Base-by-base conservation (phyloP, 2,888 invertebrate genomes). In the Melanotus villosus region DNA sequence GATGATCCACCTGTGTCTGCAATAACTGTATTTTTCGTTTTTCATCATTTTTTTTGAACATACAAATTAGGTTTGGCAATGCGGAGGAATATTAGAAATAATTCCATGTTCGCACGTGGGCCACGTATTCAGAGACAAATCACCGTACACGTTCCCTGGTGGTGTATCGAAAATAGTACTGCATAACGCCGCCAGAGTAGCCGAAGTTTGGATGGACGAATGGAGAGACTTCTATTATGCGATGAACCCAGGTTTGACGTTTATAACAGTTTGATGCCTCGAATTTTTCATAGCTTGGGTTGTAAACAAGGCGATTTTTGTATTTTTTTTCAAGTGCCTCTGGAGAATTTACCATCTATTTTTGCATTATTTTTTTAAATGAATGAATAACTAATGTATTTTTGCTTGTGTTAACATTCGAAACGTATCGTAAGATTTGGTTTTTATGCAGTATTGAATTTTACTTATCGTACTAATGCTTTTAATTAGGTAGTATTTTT, bases 141-240 rank as follows among this genome's bases (percentile, higher is more conserved):
- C 97, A 73, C 99, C 99, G 58, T 99, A 99, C 88, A 95, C 97
- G 75, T 99, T 99, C 92, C 99, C 99, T 68, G 99, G 99, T 79
- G 99, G 98, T 76, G 96, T 97, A 78, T 95, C 95, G 85, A 95
- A 94, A 85, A 93, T 99, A 83, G 98, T 99, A 81, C 93, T 98
- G 80, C 97, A 98, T 88, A 99, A 99, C 89, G 97, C 98, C 79
- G 97, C 98, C 80, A 91, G 99, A 81, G 97, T 98, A 80, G 99
- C 98, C 80, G 97, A 98, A 86, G 99, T 99, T 82, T 99, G 99
- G 99, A 95, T 99, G 94, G 99, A 99, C 91, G 97, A 99, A 87
- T 99, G 98, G 95, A 93, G 96, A 86, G 96, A 96, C 88, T 98
- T 98, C 92, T 98, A 96, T 92, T 97, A 96, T 92, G 95, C 96